phyloP scores from a whole-genome alignment of 2,888 invertebrate species.

The Arctia plantaginis region DNA sequence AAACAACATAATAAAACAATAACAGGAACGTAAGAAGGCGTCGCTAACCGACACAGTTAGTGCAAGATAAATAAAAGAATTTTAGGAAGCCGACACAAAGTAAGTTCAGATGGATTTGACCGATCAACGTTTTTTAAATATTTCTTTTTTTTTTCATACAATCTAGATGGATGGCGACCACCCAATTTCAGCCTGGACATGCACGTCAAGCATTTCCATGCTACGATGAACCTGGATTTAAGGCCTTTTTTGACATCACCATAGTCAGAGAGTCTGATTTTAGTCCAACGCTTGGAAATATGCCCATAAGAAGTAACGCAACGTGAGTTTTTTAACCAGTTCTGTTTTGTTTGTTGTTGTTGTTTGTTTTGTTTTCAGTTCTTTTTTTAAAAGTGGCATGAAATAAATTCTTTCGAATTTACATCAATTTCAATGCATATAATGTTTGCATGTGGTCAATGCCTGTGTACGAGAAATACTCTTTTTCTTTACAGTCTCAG shows the following conservation, averaged over 20 bases:
- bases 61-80: neutral
- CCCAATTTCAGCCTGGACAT: slow-evolving; percentile 93
- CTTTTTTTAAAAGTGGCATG: neutral
- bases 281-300: slow-evolving; percentile 88
- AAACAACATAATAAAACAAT: neutral
- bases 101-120: too few relatives aligned
- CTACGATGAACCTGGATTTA: slow-evolving; percentile 94
- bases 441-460: too few relatives aligned
- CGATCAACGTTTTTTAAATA: neutral
- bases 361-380: too few relatives aligned
- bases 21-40: too few relatives aligned
- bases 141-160: neutral
- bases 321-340: slow-evolving; percentile 57
- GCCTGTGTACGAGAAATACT: too few relatives aligned
- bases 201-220: slow-evolving; percentile 95
- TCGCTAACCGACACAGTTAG: too few relatives aligned
- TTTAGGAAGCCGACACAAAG: neutral
- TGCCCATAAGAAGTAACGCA: slow-evolving; percentile 82
- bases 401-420: too few relatives aligned
- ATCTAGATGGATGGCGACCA: slow-evolving; percentile 91
- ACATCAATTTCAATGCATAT: too few relatives aligned
- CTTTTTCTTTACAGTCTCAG: slow-evolving; percentile 41
- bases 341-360: too few relatives aligned
- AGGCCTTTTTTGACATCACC: slow-evolving; percentile 91
- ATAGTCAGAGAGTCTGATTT: slow-evolving; percentile 86